phyloP scores from a whole-genome alignment of 1,140 invertebrate species.

The Meloidogyne chitwoodi region DNA sequence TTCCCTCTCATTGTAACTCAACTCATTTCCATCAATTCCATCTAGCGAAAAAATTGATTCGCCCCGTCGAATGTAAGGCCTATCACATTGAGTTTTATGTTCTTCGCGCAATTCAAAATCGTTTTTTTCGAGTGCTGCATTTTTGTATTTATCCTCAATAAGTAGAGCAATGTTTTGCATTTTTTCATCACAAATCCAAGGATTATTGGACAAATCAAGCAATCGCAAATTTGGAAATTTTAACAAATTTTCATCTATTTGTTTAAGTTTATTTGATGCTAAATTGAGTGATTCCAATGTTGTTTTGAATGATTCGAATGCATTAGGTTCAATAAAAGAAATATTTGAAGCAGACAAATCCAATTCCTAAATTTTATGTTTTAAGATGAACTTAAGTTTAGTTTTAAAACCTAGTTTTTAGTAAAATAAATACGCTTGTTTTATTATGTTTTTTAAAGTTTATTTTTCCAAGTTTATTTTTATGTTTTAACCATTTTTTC shows the following conservation, averaged over 20 bases:
- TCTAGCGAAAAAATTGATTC: constrained; percentile 30
- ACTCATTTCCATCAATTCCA: constrained; percentile 25
- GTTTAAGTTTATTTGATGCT: constrained; percentile 17
- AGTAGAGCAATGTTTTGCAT: constrained; percentile 21
- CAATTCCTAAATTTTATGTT: constrained; percentile 19
- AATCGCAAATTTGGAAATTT: constrained; percentile 13
- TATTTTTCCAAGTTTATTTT: not conserved
- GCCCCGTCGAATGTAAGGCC: constrained; percentile 35
- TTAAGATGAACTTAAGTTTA: no score
- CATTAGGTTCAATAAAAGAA: constrained; percentile 19
- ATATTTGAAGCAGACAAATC: constrained; percentile 41
- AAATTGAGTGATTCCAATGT: constrained; percentile 30
- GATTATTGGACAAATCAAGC: constrained; percentile 42
- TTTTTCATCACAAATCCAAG: constrained; percentile 43
- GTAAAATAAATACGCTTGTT: no score
- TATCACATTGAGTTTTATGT: constrained; percentile 35
- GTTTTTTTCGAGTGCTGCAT: constrained; percentile 23
- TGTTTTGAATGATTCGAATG: constrained; percentile 19
- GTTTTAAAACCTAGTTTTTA: no score
- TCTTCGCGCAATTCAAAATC: constrained; percentile 35
- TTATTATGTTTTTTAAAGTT: no score
- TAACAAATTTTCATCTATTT: constrained; percentile 24
- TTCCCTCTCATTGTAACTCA: constrained; percentile 28
- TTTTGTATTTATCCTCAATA: constrained; percentile 38
- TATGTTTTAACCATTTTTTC: not conserved